Evolutionary conservation across 2,797 vertebrate species (phyloP).

Genomic region (Acrocephalus scirpaceus): DNA sequence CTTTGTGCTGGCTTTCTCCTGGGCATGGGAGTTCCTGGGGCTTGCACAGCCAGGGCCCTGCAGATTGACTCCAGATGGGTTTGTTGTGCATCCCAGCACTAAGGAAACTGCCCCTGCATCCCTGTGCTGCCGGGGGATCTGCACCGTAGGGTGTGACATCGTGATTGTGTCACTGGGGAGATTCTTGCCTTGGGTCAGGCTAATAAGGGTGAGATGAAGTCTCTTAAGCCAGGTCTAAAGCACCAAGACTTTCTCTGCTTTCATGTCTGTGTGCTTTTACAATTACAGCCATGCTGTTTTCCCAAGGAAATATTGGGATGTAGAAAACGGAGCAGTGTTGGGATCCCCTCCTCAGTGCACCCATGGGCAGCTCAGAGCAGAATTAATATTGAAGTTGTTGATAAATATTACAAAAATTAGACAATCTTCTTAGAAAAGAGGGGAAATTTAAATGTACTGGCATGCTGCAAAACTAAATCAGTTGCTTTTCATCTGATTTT

Average conservation of each 20-base stretch:
- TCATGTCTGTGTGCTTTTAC: not conserved
- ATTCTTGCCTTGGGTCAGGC: not conserved
- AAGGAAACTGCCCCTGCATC: constrained; percentile 36
- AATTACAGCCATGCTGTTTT: not conserved
- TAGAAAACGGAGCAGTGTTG: not conserved
- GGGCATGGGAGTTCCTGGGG: constrained; percentile 26
- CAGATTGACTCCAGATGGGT: constrained; percentile 70
- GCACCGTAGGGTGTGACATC: constrained; percentile 49
- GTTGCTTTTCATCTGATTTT: not conserved
- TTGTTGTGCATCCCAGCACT: constrained; percentile 57
- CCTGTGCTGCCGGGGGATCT: not conserved
- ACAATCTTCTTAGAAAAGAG: not conserved
- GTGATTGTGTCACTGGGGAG: constrained; percentile 1
- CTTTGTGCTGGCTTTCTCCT: constrained; percentile 51
- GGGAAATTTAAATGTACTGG: not conserved
- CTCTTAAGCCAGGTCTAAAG: not conserved
- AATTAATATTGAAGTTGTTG: not conserved
- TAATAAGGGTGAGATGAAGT: constrained; percentile 16
- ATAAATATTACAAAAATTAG: not conserved
- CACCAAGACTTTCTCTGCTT: not conserved
- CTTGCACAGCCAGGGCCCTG: constrained; percentile 14
- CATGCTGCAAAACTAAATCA: not conserved
- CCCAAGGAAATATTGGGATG: not conserved
- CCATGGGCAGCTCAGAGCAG: not conserved
- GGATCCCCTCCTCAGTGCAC: not conserved